Conservation (phyloP, 2,113 vertebrate genomes). For the Micromys minutus region DNA sequence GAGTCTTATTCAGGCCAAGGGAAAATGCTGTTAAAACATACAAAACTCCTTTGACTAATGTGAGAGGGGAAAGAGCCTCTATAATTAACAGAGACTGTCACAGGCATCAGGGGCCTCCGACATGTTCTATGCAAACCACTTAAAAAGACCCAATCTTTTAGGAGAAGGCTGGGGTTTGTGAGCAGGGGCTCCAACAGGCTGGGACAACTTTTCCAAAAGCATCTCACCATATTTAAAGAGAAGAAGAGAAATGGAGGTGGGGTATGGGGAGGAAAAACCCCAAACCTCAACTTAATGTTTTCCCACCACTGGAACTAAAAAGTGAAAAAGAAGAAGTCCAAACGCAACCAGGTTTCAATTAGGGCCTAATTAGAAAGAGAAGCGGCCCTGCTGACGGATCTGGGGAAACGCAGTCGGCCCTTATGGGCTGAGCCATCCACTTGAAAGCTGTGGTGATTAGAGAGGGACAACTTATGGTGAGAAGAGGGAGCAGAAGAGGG, state of each 20-base stretch:
- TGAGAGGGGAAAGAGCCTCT: conserved; percentile 89
- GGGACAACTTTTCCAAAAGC: conserved; percentile 87
- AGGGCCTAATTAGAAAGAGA: conserved; percentile 90
- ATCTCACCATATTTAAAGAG: conserved; percentile 86
- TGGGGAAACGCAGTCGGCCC: conserved; percentile 63
- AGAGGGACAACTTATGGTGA: conserved; percentile 62
- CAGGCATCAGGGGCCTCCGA: conserved; percentile 89
- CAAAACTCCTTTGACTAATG: conserved; percentile 92
- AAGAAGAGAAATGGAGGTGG: background rate
- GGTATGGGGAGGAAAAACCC: conserved; percentile 71
- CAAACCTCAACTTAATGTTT: conserved; percentile 91
- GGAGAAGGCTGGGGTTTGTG: conserved; percentile 86
- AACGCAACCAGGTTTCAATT: conserved; percentile 88
- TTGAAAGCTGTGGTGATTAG: conserved; percentile 80
- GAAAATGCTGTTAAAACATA: conserved; percentile 89
- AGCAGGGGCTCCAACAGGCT: conserved; percentile 78
- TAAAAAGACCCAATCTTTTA: conserved; percentile 88
- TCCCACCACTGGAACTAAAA: conserved; percentile 87
- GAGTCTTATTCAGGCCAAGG: conserved; percentile 90
- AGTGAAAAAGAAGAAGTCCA: conserved; percentile 84
- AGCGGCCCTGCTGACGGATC: conserved; percentile 83
- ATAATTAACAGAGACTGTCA: conserved; percentile 93
- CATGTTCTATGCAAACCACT: conserved; percentile 89
- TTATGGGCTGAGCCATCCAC: conserved; percentile 73
- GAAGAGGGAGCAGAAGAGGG: background rate